Evolutionary conservation across 1,140 invertebrate genomes (phyloP).

Genomic region (Caenorhabditis remanei): DNA sequence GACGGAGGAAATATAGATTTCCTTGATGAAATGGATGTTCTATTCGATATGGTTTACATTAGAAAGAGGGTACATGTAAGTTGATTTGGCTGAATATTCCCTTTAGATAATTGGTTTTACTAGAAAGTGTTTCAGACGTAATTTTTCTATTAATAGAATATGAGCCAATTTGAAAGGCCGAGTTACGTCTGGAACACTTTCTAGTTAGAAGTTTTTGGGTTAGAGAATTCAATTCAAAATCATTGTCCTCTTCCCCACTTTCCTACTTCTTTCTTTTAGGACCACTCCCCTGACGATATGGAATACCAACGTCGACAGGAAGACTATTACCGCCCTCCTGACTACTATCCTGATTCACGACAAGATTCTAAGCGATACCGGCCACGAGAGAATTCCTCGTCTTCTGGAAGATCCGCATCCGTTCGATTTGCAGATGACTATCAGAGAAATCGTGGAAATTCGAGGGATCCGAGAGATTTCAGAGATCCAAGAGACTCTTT

Average conservation of each 20-base stretch:
- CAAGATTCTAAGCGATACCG: neutral
- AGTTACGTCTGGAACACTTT: too few species aligned
- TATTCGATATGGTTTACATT: slow-evolving; percentile 7
- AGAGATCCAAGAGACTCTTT: neutral
- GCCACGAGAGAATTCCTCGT: neutral
- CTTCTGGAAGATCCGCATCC: slow-evolving; percentile 27
- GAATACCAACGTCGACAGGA: neutral
- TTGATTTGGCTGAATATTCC: neutral
- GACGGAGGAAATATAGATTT: neutral
- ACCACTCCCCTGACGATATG: neutral
- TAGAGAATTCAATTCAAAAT: too few species aligned
- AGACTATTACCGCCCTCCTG: neutral
- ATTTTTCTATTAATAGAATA: too few species aligned
- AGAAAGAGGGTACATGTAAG: neutral
- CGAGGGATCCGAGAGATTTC: neutral
- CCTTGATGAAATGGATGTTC: neutral
- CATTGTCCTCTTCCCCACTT: too few species aligned
- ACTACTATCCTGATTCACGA: neutral
- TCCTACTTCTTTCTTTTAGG: neutral
- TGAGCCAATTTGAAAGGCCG: too few species aligned
- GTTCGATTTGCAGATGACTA: slow-evolving; percentile 9
- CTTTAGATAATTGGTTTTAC: too few species aligned
- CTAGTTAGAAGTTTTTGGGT: too few species aligned
- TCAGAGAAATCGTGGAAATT: neutral
- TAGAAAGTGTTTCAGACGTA: too few species aligned